Percentiles rank a stretch among this genome's conserved stretches.
These are phyloP conservation scores for Blastobasis adustella DNA, from an alignment of 2,888 invertebrate species.

Conservation along the genomic window DNA sequence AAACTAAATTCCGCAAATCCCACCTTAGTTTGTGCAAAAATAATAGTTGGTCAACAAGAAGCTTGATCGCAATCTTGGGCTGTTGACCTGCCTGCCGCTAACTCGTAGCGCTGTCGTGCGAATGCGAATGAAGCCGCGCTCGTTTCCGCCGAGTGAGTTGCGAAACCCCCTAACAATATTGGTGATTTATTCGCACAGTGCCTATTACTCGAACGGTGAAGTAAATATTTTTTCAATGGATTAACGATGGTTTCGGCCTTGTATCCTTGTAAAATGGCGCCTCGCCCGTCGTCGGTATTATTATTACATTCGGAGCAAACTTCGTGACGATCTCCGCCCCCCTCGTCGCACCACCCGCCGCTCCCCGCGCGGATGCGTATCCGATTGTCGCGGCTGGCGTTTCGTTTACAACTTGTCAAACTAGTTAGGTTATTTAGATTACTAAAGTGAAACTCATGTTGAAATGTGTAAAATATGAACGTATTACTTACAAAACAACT, in stretches of 20 bases:
- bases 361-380: constrained; percentile 70
- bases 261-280: constrained; percentile 74
- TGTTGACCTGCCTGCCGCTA: constrained; percentile 64
- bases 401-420: constrained; percentile 72
- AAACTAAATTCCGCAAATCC: background rate
- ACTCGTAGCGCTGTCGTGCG: constrained; percentile 25
- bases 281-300: constrained; percentile 63
- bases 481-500: constrained; percentile 38
- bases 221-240: constrained; percentile 38
- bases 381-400: constrained; percentile 71
- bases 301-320: constrained; percentile 72
- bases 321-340: constrained; percentile 71
- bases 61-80: constrained; percentile 57
- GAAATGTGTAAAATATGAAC: constrained; percentile 26
- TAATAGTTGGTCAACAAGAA: constrained; percentile 43
- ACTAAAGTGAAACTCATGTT: constrained; percentile 36
- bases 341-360: constrained; percentile 36
- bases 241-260: constrained; percentile 63
- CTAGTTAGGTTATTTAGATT: constrained; percentile 66
- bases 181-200: constrained; percentile 15
- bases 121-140: constrained; percentile 41
- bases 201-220: constrained; percentile 17
- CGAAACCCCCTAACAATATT: constrained; percentile 23
- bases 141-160: constrained; percentile 33
- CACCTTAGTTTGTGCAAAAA: constrained; percentile 36